These are phyloP conservation scores for Tupiocoris notatus DNA, from an alignment of 2,888 invertebrate species.

Conservation along the genomic window DNA sequence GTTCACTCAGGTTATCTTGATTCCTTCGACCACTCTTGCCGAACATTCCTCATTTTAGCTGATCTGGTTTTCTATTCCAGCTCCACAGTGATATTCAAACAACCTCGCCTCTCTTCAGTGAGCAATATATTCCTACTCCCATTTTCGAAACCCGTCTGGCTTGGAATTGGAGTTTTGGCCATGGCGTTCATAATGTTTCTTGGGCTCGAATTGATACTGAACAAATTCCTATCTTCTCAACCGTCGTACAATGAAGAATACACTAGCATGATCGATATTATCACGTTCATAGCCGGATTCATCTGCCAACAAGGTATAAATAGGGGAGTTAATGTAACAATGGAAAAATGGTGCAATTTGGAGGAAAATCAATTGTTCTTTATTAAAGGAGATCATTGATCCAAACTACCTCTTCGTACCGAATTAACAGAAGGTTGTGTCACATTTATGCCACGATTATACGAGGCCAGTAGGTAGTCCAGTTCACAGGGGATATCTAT, in stretches of 20 bases:
- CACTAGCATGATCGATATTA: conserved; percentile 54
- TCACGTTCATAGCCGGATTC: conserved; percentile 60
- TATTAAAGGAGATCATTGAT: too few relatives aligned
- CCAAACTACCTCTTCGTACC: too few relatives aligned
- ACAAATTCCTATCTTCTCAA: conserved; percentile 10
- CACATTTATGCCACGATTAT: too few relatives aligned
- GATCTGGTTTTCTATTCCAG: conserved; percentile 53
- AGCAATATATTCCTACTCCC: conserved; percentile 70
- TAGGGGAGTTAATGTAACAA: too few relatives aligned
- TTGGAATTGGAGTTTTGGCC: conserved; percentile 58
- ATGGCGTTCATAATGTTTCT: conserved; percentile 53
- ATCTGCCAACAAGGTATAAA: conserved; percentile 67
- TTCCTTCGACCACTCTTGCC: too few relatives aligned
- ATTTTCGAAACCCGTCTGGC: conserved; percentile 67
- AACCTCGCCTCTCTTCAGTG: conserved; percentile 69
- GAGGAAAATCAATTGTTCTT: too few relatives aligned
- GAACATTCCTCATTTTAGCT: too few relatives aligned
- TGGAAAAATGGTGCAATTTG: too few relatives aligned
- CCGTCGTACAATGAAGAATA: conserved; percentile 33
- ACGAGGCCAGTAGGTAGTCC: too few relatives aligned
- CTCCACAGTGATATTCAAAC: conserved; percentile 68
- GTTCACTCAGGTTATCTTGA: too few relatives aligned
- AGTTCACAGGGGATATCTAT: too few relatives aligned
- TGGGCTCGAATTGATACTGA: conserved; percentile 19
- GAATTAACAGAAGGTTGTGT: too few relatives aligned